A percentile compares a stretch with the other conserved stretches of the same genome.
phyloP scores from a whole-genome alignment of 2,113 vertebrate genomes.

The Etia nguti region DNA sequence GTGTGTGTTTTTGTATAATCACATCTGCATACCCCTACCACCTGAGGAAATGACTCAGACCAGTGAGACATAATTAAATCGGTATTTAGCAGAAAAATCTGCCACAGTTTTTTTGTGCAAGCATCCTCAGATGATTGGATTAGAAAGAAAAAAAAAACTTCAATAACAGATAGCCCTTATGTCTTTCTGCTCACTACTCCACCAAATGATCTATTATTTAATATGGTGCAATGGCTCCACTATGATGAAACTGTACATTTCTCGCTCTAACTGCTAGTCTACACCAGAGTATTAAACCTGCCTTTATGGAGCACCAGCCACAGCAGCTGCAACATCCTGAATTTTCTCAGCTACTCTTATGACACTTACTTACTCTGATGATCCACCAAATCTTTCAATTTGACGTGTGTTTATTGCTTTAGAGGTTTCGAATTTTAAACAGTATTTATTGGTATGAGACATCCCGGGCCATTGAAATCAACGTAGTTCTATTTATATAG shows the following conservation, averaged over 20 bases:
- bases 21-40: constrained; percentile 17
- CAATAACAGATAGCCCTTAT: background rate
- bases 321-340: background rate
- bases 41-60: constrained; percentile 8
- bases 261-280: background rate
- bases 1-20: background rate
- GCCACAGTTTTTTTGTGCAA: background rate
- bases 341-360: background rate
- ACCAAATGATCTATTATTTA: constrained; percentile 24
- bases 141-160: background rate
- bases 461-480: background rate
- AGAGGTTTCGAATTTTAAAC: background rate
- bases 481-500: background rate
- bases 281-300: background rate
- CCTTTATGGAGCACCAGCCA: background rate
- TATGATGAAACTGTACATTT: constrained; percentile 1
- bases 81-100: constrained; percentile 6
- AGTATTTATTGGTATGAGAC: background rate
- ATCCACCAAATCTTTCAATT: background rate
- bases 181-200: background rate
- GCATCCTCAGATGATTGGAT: background rate
- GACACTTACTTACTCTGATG: background rate
- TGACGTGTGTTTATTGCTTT: background rate
- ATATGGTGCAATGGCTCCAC: background rate
- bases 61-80: constrained; percentile 15